phyloP scores from a whole-genome alignment of 2,113 vertebrate species.

The Oreocharis arfaki region DNA sequence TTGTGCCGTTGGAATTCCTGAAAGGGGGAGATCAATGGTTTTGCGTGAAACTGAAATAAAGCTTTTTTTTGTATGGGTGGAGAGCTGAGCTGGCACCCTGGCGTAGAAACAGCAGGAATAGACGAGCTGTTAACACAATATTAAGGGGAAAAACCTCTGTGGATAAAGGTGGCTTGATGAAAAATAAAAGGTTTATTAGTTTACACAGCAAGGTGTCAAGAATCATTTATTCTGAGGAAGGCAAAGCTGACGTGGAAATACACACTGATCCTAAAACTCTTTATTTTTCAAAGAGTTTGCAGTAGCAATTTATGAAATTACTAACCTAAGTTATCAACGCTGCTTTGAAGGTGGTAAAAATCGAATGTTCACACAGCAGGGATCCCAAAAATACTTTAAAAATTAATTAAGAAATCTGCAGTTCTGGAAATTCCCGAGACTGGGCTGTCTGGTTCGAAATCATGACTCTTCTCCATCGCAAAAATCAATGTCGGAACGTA shows the following conservation, averaged over 20 bases:
- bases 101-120: neutral
- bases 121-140: neutral
- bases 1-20: neutral
- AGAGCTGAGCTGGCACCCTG: neutral
- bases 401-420: neutral
- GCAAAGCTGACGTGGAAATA: neutral
- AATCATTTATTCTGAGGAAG: neutral
- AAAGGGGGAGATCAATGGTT: neutral
- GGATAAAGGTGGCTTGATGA: neutral
- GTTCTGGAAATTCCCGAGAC: neutral
- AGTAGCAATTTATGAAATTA: neutral
- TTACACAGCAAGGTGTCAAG: neutral
- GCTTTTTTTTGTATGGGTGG: neutral
- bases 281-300: neutral
- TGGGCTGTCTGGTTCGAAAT: neutral
- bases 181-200: neutral
- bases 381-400: conserved; percentile 22
- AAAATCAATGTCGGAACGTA: neutral
- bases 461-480: neutral
- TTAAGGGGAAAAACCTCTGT: neutral
- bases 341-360: neutral
- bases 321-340: neutral
- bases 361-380: neutral
- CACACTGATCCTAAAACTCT: neutral
- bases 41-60: neutral